phyloP scores from a whole-genome alignment of 1,140 invertebrate species.

The Anthonomus grandis region DNA sequence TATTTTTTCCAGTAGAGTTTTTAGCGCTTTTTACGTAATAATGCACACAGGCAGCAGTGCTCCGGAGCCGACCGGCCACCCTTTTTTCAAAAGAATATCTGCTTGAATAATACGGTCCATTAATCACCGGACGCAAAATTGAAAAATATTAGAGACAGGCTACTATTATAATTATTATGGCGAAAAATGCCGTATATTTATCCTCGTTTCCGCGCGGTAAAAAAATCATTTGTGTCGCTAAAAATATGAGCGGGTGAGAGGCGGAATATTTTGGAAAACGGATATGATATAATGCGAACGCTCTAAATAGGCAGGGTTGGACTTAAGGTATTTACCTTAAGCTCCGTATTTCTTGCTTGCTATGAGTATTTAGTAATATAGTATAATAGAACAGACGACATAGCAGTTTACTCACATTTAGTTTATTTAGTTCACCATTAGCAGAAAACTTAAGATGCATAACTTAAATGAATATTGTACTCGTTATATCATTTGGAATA shows the following conservation, averaged over 20 bases:
- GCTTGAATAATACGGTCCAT: slow-evolving; percentile 29
- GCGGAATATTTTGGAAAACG: slow-evolving; percentile 47
- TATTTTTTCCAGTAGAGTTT: slow-evolving; percentile 5
- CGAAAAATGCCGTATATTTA: slow-evolving; percentile 44
- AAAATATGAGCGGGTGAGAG: slow-evolving; percentile 42
- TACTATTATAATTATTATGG: slow-evolving; percentile 43
- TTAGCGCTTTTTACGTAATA: slow-evolving; percentile 21
- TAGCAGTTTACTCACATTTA: too few relatives aligned
- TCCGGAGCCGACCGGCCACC: slow-evolving; percentile 19
- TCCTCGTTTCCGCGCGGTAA: slow-evolving; percentile 42
- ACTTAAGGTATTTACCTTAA: not conserved
- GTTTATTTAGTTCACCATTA: too few relatives aligned
- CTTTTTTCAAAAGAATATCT: slow-evolving; percentile 28
- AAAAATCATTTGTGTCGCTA: slow-evolving; percentile 42
- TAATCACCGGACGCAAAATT: slow-evolving; percentile 39
- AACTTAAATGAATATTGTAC: too few relatives aligned
- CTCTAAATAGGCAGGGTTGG: slow-evolving; percentile 33
- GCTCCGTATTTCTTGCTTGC: too few relatives aligned
- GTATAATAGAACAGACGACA: too few relatives aligned
- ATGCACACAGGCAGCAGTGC: slow-evolving; percentile 16
- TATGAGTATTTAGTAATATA: too few relatives aligned
- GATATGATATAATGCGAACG: slow-evolving; percentile 42
- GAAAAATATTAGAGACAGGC: slow-evolving; percentile 42
- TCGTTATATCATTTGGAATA: too few relatives aligned
- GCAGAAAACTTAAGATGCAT: too few relatives aligned